Evolutionary conservation across 2,113 vertebrate species (phyloP).

Genomic region (Hippocampus guttulatus): DNA sequence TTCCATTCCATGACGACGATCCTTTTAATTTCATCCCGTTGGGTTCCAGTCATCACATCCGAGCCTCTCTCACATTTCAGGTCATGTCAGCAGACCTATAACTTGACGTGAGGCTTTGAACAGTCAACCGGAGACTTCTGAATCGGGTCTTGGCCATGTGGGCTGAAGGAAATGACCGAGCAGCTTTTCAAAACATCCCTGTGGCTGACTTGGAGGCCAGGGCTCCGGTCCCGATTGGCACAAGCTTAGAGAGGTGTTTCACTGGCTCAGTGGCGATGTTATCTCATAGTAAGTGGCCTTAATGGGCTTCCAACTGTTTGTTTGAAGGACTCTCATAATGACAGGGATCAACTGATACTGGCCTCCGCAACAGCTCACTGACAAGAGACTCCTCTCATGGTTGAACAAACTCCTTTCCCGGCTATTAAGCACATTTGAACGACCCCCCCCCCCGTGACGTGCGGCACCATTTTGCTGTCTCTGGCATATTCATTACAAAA

Average conservation of each 20-base stretch:
- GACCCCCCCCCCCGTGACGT: not conserved
- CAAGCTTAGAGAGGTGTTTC: conserved; percentile 69
- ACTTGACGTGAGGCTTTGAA: conserved; percentile 21
- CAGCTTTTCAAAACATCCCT: conserved; percentile 69
- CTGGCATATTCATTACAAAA: not conserved
- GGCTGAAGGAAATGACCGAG: conserved; percentile 67
- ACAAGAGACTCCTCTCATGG: conserved; percentile 45
- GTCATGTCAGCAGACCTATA: conserved; percentile 8
- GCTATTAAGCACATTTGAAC: not conserved
- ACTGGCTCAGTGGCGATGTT: conserved; percentile 71
- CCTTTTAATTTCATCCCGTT: conserved; percentile 44
- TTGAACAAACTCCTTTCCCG: conserved; percentile 38
- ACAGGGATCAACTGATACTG: conserved; percentile 73
- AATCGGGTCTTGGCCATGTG: conserved; percentile 44
- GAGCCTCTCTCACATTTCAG: conserved; percentile 22
- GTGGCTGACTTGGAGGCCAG: conserved; percentile 51
- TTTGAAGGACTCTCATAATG: conserved; percentile 72
- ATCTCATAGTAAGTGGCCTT: conserved; percentile 73
- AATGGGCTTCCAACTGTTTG: conserved; percentile 76
- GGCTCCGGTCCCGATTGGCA: conserved; percentile 62
- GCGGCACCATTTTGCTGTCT: not conserved
- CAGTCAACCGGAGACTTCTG: conserved; percentile 30
- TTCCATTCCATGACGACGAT: conserved; percentile 59
- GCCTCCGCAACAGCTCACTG: conserved; percentile 35
- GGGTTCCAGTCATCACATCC: conserved; percentile 31